These are phyloP conservation scores for Nemoura dubitans DNA, from an alignment of 2,888 invertebrate genomes.

Conservation along the genomic window DNA sequence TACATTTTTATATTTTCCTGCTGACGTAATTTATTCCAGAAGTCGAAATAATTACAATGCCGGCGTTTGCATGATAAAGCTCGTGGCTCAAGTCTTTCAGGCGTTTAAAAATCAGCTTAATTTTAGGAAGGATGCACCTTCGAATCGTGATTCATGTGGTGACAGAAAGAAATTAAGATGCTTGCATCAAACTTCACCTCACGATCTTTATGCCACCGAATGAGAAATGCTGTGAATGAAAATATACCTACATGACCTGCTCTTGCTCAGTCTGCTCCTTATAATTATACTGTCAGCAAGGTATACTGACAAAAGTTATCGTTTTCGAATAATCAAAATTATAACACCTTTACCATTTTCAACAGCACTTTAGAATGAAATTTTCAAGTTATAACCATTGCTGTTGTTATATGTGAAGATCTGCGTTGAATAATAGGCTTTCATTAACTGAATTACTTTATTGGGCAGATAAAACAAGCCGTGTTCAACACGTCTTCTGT, in stretches of 20 bases:
- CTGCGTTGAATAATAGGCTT: not conserved
- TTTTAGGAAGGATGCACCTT: not conserved
- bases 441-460: not conserved
- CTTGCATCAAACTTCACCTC: not conserved
- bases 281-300: not conserved
- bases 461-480: not conserved
- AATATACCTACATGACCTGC: not conserved
- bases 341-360: not conserved
- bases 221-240: not conserved
- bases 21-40: not conserved
- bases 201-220: not conserved
- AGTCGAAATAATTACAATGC: constrained; percentile 1
- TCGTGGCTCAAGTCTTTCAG: not conserved
- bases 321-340: not conserved
- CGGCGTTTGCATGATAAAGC: constrained; percentile 18
- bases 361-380: not conserved
- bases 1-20: no score
- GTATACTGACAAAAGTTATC: not conserved
- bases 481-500: not conserved
- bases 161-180: not conserved
- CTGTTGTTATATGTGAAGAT: not conserved
- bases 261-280: not conserved
- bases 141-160: not conserved
- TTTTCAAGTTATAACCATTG: not conserved
- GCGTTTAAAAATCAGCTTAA: not conserved